Evolutionary conservation across 1,140 invertebrate species (phyloP), one percentile per base, ranked within the genome.

Genomic region (Trichoplusia ni): DNA sequence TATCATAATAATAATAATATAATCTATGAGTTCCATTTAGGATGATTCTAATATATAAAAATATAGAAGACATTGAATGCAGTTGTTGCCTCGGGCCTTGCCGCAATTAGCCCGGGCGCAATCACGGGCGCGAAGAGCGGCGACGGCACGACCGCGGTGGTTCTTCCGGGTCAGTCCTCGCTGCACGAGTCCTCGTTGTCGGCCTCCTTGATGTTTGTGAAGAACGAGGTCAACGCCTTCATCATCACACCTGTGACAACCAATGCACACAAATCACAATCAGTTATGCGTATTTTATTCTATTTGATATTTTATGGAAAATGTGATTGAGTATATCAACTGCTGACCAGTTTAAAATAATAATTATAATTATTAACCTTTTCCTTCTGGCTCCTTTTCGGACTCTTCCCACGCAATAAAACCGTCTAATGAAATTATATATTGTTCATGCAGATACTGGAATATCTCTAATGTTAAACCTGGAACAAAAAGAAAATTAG

Each of bases 201-300:
- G 18, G 85, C 84, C 63, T 91, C 87, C 69, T 89, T 83, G 40
- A 91, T 84, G 64, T 81, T 86, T 9, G 91, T 92, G 80, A 93
- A 93, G 85, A 93, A 93, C 33, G 91, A 92, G 38, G 91, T 92
- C 64, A 93, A 81, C 58, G 91, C 91, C 73, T 91, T 92, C 61
- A 93, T 64, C 78, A 92, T 92, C 16, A 93, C 92, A 70, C 90
- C 92, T 90, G 67, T 8, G 64, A 60, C 13, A 54, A 18, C 42
- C 16, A 68, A 37, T 40, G 2, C 80, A 46, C 2, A 65, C 2
- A 13, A 4, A 21, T 21, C 33, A n/a, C 11, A 35, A 5, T 11
- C 4, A 27, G 25, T 27, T 3, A 4, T 27, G 1, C 31, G n/a
- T 35, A 4, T 35, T 7, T 21, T 23, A 7, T 2, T 42, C 18